Evolutionary conservation across 2,113 vertebrate species (phyloP).

Genomic region (Anhinga rufa): DNA sequence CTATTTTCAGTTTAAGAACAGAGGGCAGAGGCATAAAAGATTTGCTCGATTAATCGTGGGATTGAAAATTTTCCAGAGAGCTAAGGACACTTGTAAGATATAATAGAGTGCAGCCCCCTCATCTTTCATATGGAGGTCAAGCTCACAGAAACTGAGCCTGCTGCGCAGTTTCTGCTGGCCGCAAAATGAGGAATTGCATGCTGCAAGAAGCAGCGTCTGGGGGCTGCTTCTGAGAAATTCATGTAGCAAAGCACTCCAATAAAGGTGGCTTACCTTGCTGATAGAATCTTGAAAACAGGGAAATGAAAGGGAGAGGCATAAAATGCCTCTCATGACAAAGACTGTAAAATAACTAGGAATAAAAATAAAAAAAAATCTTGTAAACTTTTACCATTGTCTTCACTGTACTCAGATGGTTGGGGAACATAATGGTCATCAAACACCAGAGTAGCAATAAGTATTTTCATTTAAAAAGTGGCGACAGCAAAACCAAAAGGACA

Average conservation of each 20-base stretch:
- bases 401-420: background rate
- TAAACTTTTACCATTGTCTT: background rate
- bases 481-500: background rate
- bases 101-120: background rate
- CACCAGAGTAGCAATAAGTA: background rate
- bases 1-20: background rate
- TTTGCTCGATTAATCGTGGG: background rate
- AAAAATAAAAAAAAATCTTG: accelerated
- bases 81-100: background rate
- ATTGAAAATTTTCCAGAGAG: conserved; percentile 31
- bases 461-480: background rate
- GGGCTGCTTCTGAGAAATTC: background rate
- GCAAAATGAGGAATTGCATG: background rate
- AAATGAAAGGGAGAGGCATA: background rate
- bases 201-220: background rate
- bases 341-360: background rate
- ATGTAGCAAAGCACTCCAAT: background rate
- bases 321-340: background rate
- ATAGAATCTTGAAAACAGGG: background rate
- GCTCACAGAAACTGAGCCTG: background rate
- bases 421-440: background rate
- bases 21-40: background rate
- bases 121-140: background rate
- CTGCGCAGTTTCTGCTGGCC: background rate
- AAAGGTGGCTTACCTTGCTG: background rate